phyloP scores from a whole-genome alignment of 2,888 invertebrate genomes.

The Steinernema hermaphroditum region DNA sequence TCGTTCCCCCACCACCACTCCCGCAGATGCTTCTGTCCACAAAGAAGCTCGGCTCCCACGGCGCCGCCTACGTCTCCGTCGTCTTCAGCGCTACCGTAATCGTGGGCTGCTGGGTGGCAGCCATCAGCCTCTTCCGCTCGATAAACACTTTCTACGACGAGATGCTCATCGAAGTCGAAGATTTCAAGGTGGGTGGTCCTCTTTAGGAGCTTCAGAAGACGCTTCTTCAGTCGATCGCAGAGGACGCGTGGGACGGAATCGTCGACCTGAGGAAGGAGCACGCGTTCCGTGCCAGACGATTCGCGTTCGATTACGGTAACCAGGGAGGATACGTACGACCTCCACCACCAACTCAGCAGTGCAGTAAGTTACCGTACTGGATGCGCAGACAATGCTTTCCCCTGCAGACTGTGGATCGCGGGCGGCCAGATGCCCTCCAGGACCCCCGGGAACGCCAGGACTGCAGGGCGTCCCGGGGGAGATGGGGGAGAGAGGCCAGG shows the following conservation, averaged over 20 bases:
- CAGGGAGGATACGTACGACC: not conserved
- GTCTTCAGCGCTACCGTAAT: conserved; percentile 15
- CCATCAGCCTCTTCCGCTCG: not conserved
- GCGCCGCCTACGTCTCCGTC: not conserved
- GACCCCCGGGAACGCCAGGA: not conserved
- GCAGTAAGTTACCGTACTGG: not conserved
- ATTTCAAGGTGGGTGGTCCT: not conserved
- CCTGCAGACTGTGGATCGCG: not conserved
- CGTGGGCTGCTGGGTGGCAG: not conserved
- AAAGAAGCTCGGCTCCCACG: not conserved
- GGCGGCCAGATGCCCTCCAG: not conserved
- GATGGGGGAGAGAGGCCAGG: not conserved
- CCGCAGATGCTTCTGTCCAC: not conserved
- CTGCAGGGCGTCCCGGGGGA: no score
- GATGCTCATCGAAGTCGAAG: not conserved
- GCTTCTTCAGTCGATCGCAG: not conserved
- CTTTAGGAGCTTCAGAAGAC: not conserved
- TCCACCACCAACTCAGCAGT: not conserved
- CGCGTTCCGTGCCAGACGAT: not conserved
- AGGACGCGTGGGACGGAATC: not conserved
- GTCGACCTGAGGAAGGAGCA: not conserved
- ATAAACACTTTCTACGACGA: not conserved
- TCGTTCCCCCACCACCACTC: not conserved
- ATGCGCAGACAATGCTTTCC: not conserved
- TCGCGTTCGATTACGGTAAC: conserved; percentile 10